A percentile compares a stretch with the other conserved stretches of the same genome.
phyloP scores from a whole-genome alignment of 2,797 vertebrate genomes.

The Helicolenus hilgendorfi region DNA sequence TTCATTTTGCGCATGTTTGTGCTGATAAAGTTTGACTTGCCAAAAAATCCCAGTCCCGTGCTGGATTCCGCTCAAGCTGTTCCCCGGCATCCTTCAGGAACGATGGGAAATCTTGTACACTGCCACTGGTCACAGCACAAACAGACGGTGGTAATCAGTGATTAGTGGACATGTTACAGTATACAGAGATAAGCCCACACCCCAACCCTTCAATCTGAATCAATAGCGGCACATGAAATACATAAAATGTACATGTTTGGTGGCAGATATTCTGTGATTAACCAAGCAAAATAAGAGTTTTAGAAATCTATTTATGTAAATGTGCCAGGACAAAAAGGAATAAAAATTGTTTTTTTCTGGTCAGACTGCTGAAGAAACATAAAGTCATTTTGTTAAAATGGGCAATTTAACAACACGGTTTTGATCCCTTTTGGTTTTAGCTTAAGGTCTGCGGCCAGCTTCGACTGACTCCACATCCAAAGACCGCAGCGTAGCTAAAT shows the following conservation, averaged over 20 bases:
- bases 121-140: constrained; percentile 84
- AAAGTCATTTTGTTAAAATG: constrained; percentile 32
- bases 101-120: constrained; percentile 83
- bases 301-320: constrained; percentile 9
- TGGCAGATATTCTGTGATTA: constrained; percentile 38
- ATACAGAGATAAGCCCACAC: constrained; percentile 78
- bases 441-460: constrained; percentile 72
- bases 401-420: constrained; percentile 42
- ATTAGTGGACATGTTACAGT: constrained; percentile 87
- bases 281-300: background rate
- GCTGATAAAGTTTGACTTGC: constrained; percentile 92
- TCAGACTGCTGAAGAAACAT: constrained; percentile 18
- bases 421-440: constrained; percentile 66
- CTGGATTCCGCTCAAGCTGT: constrained; percentile 90
- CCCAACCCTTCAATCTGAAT: constrained; percentile 69
- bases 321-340: background rate
- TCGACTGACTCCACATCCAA: constrained; percentile 67
- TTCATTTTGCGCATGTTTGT: constrained; percentile 91
- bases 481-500: constrained; percentile 60
- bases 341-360: background rate
- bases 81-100: constrained; percentile 88
- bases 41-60: constrained; percentile 86
- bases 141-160: constrained; percentile 86
- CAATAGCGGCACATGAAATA: constrained; percentile 57
- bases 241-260: constrained; percentile 43